A percentile compares a stretch with the other conserved stretches of the same genome.
Conservation (phyloP, 2,888 invertebrate genomes). For the Tipula helvola region DNA sequence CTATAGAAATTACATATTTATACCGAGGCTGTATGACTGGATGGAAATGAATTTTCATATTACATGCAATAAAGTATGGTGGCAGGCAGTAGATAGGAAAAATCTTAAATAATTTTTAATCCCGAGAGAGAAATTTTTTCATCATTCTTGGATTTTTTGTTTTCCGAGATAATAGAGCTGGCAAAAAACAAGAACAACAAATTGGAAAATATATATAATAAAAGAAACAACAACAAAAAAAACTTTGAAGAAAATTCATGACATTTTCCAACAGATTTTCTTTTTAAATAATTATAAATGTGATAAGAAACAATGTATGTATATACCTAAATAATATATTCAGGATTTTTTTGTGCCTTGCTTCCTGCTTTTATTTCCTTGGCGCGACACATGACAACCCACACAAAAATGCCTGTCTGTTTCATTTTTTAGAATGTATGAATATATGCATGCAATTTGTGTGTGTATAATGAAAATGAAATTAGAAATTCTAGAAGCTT, state of each 20-base stretch:
- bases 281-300: not conserved
- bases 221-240: not conserved
- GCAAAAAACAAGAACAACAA: not conserved
- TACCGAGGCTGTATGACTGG: not conserved
- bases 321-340: not conserved
- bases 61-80: not conserved
- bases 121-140: not conserved
- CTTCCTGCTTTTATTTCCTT: not conserved
- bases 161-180: not conserved
- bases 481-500: not conserved
- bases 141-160: not conserved
- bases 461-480: not conserved
- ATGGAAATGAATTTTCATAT: not conserved
- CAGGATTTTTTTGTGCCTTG: not conserved
- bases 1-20: not conserved
- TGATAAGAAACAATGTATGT: not conserved
- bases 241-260: not conserved
- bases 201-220: not conserved
- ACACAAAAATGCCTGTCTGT: not conserved
- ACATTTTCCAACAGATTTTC: not conserved
- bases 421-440: too few relatives aligned
- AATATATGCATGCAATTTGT: too few relatives aligned
- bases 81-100: not conserved
- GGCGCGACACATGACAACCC: not conserved
- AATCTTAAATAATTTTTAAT: not conserved